phyloP scores from a whole-genome alignment of 2,888 invertebrate species.

The Achlya flavicornis region DNA sequence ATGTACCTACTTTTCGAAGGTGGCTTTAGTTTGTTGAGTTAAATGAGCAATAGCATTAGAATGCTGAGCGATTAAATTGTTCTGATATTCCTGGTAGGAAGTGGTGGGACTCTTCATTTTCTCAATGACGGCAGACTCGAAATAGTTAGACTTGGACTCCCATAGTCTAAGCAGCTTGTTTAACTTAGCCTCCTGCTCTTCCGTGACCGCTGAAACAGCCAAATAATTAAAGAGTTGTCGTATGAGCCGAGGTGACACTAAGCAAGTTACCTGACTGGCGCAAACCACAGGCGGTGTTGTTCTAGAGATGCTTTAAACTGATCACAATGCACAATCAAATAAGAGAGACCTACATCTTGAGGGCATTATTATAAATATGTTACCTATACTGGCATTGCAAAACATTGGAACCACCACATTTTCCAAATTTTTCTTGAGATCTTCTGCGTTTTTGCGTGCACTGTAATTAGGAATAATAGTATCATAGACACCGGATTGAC shows the following conservation, averaged over 20 bases:
- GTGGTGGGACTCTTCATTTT: conserved; percentile 93
- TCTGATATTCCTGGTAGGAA: conserved; percentile 95
- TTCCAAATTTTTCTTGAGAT: conserved; percentile 96
- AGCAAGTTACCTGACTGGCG: conserved; percentile 79
- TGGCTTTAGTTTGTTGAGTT: conserved; percentile 90
- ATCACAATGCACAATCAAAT: conserved; percentile 76
- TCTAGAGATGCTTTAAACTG: conserved; percentile 70
- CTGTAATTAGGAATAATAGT: conserved; percentile 87
- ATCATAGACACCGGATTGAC: conserved; percentile 79
- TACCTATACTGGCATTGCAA: conserved; percentile 94
- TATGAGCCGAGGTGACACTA: conserved; percentile 58
- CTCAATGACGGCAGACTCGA: conserved; percentile 91
- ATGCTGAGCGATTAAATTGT: conserved; percentile 91
- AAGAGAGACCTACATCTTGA: conserved; percentile 79
- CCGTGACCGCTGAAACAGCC: conserved; percentile 88
- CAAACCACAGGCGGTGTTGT: conserved; percentile 73
- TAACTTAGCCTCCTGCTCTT: conserved; percentile 95
- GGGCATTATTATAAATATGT: conserved; percentile 83
- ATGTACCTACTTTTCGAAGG: conserved; percentile 88
- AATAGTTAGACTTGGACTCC: conserved; percentile 97
- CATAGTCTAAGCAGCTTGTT: conserved; percentile 97
- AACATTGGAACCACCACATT: conserved; percentile 99
- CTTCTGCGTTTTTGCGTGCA: conserved; percentile 97
- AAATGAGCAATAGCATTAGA: conserved; percentile 90
- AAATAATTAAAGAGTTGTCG: conserved; percentile 72